Base-by-base conservation (phyloP, 2,797 vertebrate genomes). In the Cygnus olor region DNA sequence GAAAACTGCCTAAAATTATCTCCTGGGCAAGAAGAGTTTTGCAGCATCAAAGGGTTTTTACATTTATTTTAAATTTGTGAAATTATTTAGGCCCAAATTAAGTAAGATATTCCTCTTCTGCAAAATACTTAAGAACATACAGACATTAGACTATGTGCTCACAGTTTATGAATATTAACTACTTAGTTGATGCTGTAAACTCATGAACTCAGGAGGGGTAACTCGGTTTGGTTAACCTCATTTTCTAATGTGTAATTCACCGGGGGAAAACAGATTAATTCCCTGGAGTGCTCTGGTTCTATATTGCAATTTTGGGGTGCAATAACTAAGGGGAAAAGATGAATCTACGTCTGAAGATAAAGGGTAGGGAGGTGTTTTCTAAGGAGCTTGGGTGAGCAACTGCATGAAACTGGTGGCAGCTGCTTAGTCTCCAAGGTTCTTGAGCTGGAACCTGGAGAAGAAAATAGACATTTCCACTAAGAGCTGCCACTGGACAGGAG, bases 21-120 rank as follows among this genome's bases (percentile, higher is more conserved):
- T 83, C 88, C 72, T 94, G 93, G 88, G 93, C 88, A 93, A 91
- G 82, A n/a, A 73, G 96, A 89, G 83, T 94, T 97, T 88, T 95
- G 88, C 47, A 96, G 83, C 91, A 90, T 96, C 93, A 94, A 85
- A 94, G 64, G 18, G 0, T 42, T 95, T 94, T 80, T 85, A 91
- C 77, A 82, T 89, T 81, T 96, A 64, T 89, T 95, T 90, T 49
- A 74, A 80, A 77, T 87, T 93, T 68, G 74, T 74, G 71, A 94
- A 34, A 19, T 34, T 94, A 78, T 81, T 94, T 92, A 80, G 72
- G 83, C 74, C 80, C 83, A 64, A 89, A 80, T 95, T 90, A 84
- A 95, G 73, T 74, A 69, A 93, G 57, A 15, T 79, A 57, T 94
- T 90, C 66, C 63, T 77, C 21, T 80, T 51, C 79, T 89, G 58